phyloP scores from a whole-genome alignment of 53 echinoderm and acorn worm genomes.

The Mesocentrotus franciscanus region DNA sequence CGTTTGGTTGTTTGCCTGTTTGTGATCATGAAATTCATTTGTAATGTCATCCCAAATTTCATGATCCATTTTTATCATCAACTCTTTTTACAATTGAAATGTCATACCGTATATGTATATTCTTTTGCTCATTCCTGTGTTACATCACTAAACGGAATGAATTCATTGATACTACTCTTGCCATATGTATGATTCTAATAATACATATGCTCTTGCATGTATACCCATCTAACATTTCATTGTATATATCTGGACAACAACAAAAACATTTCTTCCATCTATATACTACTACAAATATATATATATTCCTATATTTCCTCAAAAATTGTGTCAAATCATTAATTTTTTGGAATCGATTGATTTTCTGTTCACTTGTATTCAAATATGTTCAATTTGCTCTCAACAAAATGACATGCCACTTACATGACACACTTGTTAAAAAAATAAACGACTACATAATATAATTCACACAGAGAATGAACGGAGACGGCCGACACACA shows the following conservation, averaged over 20 bases:
- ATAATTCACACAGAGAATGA: slow-evolving; percentile 48
- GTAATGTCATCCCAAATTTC: slow-evolving; percentile 19
- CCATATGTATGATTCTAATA: not conserved
- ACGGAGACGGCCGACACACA: slow-evolving; percentile 32
- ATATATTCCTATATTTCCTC: not conserved
- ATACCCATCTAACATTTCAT: not conserved
- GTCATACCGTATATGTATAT: not conserved
- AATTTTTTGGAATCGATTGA: not conserved
- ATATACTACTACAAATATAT: not conserved
- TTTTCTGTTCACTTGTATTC: not conserved
- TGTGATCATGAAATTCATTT: not conserved
- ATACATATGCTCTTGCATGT: not conserved
- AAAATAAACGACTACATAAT: not conserved
- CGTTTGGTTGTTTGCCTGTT: slow-evolving; percentile 15
- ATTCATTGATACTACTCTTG: not conserved
- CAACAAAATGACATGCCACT: not conserved
- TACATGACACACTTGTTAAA: not conserved
- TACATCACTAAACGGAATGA: not conserved
- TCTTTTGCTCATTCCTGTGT: not conserved
- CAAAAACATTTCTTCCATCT: not conserved
- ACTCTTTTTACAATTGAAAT: not conserved
- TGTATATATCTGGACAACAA: not conserved
- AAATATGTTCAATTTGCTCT: not conserved
- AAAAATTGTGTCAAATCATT: not conserved
- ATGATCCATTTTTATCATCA: not conserved